These are phyloP conservation scores for Megastigmus dorsalis DNA, from an alignment of 2,888 invertebrate genomes.

Conservation along the genomic window DNA sequence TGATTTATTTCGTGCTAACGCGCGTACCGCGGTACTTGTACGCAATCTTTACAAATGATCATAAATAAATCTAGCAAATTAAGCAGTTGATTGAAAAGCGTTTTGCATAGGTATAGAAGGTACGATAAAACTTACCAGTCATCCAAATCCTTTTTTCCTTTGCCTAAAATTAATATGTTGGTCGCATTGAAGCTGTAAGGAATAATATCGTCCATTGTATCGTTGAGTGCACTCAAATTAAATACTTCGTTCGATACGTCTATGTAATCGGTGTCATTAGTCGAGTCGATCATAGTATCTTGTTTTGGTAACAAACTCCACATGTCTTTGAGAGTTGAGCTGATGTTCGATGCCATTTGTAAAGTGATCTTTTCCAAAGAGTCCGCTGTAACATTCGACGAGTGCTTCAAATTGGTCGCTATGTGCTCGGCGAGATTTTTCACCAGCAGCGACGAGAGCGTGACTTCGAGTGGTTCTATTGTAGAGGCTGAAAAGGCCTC, in stretches of 20 bases:
- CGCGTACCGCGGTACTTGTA: too few relatives aligned
- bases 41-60: too few relatives aligned
- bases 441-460: constrained; percentile 59
- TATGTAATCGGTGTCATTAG: constrained; percentile 22
- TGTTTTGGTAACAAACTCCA: constrained; percentile 39
- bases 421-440: constrained; percentile 63
- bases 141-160: constrained; percentile 76
- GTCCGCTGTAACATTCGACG: constrained; percentile 58
- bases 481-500: constrained; percentile 43
- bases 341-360: constrained; percentile 63
- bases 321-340: constrained; percentile 59
- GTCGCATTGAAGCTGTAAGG: not conserved
- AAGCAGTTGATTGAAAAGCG: too few relatives aligned
- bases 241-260: constrained; percentile 13
- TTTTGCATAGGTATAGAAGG: too few relatives aligned
- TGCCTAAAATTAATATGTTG: not conserved
- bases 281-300: not conserved
- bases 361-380: constrained; percentile 60
- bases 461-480: constrained; percentile 56
- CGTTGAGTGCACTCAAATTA: not conserved
- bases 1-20: too few relatives aligned
- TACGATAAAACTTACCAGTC: constrained; percentile 77
- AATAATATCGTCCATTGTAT: not conserved
- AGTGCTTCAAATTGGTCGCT: constrained; percentile 56
- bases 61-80: too few relatives aligned